phyloP scores from a whole-genome alignment of 2,888 invertebrate genomes.

The Nebria brevicollis region DNA sequence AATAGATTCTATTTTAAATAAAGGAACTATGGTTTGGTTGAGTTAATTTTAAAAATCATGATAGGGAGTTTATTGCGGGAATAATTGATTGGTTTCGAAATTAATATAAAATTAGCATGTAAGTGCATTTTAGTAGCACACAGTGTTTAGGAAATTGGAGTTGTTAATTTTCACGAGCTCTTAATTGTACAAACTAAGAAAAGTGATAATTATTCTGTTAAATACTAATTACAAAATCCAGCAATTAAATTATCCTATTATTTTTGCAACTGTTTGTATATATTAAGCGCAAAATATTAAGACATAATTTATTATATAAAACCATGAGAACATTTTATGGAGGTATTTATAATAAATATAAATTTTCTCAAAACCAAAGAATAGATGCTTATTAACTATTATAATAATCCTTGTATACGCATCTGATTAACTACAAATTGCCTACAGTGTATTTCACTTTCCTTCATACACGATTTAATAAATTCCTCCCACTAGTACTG shows the following conservation, averaged over 20 bases:
- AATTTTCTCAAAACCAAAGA: background rate
- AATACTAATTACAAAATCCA: background rate
- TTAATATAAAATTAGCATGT: background rate
- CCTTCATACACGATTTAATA: constrained; percentile 12
- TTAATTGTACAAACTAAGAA: too few relatives aligned
- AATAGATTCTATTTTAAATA: background rate
- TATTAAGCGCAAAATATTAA: background rate
- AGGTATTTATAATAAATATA: background rate
- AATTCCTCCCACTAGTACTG: constrained; percentile 16
- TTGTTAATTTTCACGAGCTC: too few relatives aligned
- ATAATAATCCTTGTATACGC: background rate
- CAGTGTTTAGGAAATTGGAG: too few relatives aligned
- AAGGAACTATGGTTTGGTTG: background rate
- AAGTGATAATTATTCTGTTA: background rate
- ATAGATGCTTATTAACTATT: background rate
- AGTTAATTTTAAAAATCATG: background rate
- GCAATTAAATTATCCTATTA: background rate
- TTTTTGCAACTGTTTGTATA: background rate
- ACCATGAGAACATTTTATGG: background rate
- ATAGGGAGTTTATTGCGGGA: background rate
- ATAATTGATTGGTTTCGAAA: background rate
- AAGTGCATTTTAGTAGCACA: too few relatives aligned
- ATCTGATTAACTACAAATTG: background rate
- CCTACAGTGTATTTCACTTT: constrained; percentile 7
- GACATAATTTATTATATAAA: background rate